Conservation (phyloP, 2,113 vertebrate genomes). For the Prunella fulvescens region DNA sequence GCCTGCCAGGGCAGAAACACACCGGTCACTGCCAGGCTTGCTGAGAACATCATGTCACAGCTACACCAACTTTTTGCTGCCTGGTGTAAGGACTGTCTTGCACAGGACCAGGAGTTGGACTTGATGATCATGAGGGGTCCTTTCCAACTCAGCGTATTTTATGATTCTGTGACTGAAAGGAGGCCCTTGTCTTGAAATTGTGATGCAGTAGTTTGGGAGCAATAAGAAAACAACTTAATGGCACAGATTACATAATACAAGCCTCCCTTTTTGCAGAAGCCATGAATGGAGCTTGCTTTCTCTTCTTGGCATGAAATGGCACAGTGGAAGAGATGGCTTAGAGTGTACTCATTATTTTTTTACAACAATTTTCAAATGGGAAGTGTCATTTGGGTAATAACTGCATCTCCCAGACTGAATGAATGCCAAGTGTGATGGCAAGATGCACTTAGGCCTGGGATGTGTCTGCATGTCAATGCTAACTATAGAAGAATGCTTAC, state of each 20-base stretch:
- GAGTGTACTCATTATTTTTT: neutral
- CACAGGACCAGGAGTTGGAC: neutral
- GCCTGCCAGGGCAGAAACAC: neutral
- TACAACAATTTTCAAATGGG: neutral
- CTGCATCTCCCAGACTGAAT: neutral
- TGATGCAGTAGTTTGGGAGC: neutral
- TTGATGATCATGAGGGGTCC: neutral
- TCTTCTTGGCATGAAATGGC: neutral
- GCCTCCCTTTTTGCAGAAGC: neutral
- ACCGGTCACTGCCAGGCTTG: neutral
- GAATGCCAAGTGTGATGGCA: neutral
- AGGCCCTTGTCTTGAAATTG: neutral
- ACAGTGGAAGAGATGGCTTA: neutral
- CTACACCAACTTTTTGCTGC: neutral
- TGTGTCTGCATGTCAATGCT: neutral
- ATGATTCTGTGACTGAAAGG: neutral
- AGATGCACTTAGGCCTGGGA: neutral
- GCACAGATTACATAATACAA: neutral
- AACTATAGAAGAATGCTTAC: neutral
- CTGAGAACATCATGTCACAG: rapidly evolving
- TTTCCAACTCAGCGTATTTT: neutral
- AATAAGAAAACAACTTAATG: neutral
- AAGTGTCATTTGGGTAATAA: neutral
- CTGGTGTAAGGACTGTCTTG: neutral
- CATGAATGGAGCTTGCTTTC: neutral